phyloP scores from a whole-genome alignment of 2,113 vertebrate genomes.

The Prinia subflava region DNA sequence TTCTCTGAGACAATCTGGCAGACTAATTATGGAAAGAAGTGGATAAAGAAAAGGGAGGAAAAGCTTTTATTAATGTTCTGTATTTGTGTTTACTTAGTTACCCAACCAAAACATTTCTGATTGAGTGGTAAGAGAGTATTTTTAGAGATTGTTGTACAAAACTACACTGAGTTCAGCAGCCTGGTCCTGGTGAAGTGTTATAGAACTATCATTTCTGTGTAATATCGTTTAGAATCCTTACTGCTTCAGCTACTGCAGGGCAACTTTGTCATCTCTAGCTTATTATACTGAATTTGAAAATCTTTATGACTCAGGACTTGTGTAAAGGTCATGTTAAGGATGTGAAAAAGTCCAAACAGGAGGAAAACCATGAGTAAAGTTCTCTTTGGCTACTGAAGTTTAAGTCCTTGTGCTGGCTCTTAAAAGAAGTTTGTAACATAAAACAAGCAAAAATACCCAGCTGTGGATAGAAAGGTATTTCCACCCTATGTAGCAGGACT shows the following conservation, averaged over 20 bases:
- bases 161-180: background rate
- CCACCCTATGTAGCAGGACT: background rate
- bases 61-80: background rate
- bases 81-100: conserved; percentile 35
- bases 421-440: background rate
- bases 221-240: background rate
- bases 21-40: conserved; percentile 26
- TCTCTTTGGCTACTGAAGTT: background rate
- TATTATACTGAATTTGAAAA: background rate
- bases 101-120: conserved; percentile 39
- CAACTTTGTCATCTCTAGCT: background rate
- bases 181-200: background rate
- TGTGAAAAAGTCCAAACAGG: background rate
- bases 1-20: conserved; percentile 13
- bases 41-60: background rate
- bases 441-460: background rate
- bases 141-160: background rate
- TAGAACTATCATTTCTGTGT: background rate
- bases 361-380: background rate
- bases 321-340: background rate
- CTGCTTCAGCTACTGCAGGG: background rate
- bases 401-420: background rate
- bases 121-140: background rate
- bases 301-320: background rate
- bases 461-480: background rate